Percentiles rank a stretch among this genome's conserved stretches.
Evolutionary conservation across 2,888 invertebrate genomes (phyloP).

Genomic region (Chymomyza caudatula): DNA sequence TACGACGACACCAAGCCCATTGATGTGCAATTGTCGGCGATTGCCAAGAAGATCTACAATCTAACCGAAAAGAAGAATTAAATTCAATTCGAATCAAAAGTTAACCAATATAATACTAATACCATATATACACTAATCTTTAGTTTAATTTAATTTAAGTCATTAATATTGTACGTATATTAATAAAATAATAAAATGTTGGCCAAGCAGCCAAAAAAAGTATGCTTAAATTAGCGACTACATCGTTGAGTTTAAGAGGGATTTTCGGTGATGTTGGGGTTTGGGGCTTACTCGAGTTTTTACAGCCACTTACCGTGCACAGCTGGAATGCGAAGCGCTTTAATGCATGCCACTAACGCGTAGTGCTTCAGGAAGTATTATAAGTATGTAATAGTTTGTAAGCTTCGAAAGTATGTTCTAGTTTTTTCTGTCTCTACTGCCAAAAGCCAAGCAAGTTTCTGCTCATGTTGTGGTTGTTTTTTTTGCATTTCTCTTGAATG

Average conservation of each 20-base stretch:
- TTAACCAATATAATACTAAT: conserved; percentile 20
- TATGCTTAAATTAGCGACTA: too few relatives aligned
- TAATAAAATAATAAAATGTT: conserved; percentile 39
- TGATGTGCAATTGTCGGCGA: conserved; percentile 91
- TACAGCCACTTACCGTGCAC: background rate
- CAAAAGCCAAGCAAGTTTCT: background rate
- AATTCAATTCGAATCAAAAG: conserved; percentile 46
- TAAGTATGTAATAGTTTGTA: background rate
- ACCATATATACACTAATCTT: background rate
- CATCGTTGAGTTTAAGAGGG: too few relatives aligned
- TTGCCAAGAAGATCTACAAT: conserved; percentile 85
- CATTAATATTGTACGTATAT: background rate
- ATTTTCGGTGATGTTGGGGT: too few relatives aligned
- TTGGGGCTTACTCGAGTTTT: background rate
- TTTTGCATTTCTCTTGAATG: background rate
- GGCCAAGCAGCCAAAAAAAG: conserved; percentile 42
- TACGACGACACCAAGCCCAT: conserved; percentile 95
- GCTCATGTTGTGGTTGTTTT: background rate
- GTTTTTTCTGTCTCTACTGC: background rate
- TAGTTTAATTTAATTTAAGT: conserved; percentile 11
- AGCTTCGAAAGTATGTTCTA: background rate
- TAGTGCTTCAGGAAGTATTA: background rate
- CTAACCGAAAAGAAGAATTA: conserved; percentile 77
- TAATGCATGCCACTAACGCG: conserved; percentile 3
- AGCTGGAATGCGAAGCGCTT: conserved; percentile 8